Base-by-base conservation (phyloP, 2,888 invertebrate species). In the Aporophyla nigra region DNA sequence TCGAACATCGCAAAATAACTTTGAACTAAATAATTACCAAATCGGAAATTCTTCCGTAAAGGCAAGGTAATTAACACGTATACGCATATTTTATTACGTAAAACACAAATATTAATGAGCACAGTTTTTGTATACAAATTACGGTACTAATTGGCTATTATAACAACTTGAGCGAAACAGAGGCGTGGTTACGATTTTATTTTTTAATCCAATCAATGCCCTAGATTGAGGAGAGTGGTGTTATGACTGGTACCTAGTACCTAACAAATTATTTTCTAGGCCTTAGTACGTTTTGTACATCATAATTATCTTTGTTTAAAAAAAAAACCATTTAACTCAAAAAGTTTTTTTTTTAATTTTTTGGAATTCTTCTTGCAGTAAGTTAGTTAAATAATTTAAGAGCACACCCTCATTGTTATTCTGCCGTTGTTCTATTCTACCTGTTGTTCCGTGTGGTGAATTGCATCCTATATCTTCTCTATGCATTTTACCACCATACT, bases 121-220 rank as follows among this genome's bases (percentile, higher is more conserved):
- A 33, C 10, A 0, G 53, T 54, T 78, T 76, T 78, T 16, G n/a
- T 33, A 61, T 62, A 70, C 16, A 43, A 69, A 69, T 54, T 62
- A 43, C 70, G n/a, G 40, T 12, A 69, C 69, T 69, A 76, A 78
- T 76, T 76, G 59, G 76, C 61, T 21, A 2, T 53, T 59, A 40
- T 24, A 46, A 10, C 24, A 24, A 49, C 53, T 68, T 24, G 9
- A 24, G 53, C 40, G 24, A 49, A 66, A 53, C 10, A 59, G 33
- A 53, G 46, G 33, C 24, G 6, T 24, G 24, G 14, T 12, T 14
- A 24, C 14, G 14, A 2, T 56, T 24, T 6, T 56, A 19, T 63
- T 63, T 2, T 21, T 49, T 24, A n/a, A 74, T 27, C 6, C 19
- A 12, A 2, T 12, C 7, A 27, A 43, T 40, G 21, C 16, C 21